Evolutionary conservation across 1,140 invertebrate species (phyloP).

Genomic region (Drosophila melanogaster): DNA sequence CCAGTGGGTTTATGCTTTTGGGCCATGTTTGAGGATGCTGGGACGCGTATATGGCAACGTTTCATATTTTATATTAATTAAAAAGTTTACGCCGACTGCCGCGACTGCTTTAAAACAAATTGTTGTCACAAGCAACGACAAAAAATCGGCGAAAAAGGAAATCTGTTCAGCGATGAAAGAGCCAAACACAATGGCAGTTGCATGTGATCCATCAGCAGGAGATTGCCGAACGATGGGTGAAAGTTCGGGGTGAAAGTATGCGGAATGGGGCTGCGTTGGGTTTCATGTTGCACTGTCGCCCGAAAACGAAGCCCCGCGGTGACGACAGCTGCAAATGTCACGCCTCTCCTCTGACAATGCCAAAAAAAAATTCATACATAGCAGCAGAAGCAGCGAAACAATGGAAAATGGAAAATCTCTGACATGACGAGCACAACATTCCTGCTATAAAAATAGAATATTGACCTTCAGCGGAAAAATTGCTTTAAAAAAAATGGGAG

Average conservation of each 20-base stretch:
- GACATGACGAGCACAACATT: conserved; percentile 27
- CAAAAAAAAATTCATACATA: conserved; percentile 31
- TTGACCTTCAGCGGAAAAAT: conserved; percentile 38
- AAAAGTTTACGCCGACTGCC: conserved; percentile 72
- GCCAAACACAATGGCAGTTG: conserved; percentile 65
- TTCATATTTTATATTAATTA: conserved; percentile 84
- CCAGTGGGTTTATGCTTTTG: conserved; percentile 29
- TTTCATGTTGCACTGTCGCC: conserved; percentile 48
- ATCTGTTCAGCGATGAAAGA: conserved; percentile 52
- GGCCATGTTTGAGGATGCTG: conserved; percentile 21
- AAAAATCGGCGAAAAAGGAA: conserved; percentile 39
- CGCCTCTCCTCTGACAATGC: conserved; percentile 57
- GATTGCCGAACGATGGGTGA: conserved; percentile 4
- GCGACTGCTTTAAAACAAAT: conserved; percentile 67
- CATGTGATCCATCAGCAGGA: conserved; percentile 60
- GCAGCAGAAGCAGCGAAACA: not conserved
- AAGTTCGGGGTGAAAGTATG: conserved; percentile 2
- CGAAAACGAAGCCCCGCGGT: conserved; percentile 43
- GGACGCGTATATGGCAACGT: conserved; percentile 62
- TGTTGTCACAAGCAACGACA: conserved; percentile 57
- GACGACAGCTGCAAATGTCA: conserved; percentile 74
- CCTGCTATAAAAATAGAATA: conserved; percentile 28
- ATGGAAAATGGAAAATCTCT: conserved; percentile 29
- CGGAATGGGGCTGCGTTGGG: conserved; percentile 3
- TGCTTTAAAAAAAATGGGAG: no score